Percentiles rank a stretch among this genome's conserved stretches.
Evolutionary conservation across 2,797 vertebrate species (phyloP).

Genomic region (Tachyglossus aculeatus): DNA sequence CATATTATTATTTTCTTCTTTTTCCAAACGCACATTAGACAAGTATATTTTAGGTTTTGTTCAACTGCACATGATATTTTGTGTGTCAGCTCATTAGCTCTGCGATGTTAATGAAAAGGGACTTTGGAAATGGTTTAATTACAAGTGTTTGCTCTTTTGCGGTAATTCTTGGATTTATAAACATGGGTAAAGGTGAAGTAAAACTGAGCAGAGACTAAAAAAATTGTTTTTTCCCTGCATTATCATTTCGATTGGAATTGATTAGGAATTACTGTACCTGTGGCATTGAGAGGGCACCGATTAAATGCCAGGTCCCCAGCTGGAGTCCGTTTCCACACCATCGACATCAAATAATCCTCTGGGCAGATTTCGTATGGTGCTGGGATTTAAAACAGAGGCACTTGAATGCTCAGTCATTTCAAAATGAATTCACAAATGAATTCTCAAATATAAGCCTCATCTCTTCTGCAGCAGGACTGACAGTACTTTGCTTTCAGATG

Average conservation of each 20-base stretch:
- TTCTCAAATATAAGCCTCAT: not conserved
- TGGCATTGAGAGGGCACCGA: constrained; percentile 95
- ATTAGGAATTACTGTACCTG: constrained; percentile 77
- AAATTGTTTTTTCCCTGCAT: not conserved
- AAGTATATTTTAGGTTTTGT: too few relatives aligned
- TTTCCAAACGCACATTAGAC: not conserved
- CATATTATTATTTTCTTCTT: not conserved
- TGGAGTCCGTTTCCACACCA: constrained; percentile 98
- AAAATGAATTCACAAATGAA: constrained; percentile 14
- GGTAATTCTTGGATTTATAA: not conserved
- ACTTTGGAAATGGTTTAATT: constrained; percentile 28
- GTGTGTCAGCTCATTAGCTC: not conserved
- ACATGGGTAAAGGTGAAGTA: not conserved
- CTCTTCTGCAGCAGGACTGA: not conserved
- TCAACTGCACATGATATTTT: constrained; percentile 1
- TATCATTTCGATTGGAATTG: not conserved
- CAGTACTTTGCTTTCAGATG: not conserved
- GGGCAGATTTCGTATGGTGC: constrained; percentile 99
- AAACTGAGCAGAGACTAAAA: not conserved
- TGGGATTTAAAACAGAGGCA: constrained; percentile 72
- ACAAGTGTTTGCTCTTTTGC: constrained; percentile 11
- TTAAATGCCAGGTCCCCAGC: constrained; percentile 97
- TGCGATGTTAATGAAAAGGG: constrained; percentile 18
- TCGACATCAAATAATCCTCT: constrained; percentile 94
- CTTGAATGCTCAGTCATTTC: constrained; percentile 26